Percentiles rank a stretch among this genome's conserved stretches.
These are phyloP conservation scores for Hemibagrus guttatus DNA, from an alignment of 2,797 vertebrate species.

Conservation along the genomic window DNA sequence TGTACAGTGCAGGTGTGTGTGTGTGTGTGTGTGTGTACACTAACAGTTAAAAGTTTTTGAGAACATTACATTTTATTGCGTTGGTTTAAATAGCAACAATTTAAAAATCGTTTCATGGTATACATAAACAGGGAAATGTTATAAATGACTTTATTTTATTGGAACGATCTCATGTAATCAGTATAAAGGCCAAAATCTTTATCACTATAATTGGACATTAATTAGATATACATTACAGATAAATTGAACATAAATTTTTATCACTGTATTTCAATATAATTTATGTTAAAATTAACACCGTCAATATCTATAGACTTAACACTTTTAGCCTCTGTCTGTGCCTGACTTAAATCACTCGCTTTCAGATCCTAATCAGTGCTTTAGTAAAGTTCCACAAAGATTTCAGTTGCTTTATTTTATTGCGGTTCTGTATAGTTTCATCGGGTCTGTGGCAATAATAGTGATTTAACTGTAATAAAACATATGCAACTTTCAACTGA, in stretches of 20 bases:
- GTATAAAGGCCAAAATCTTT: not conserved
- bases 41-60: not conserved
- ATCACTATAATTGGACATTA: not conserved
- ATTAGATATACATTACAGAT: too few relatives aligned
- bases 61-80: not conserved
- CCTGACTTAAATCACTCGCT: not conserved
- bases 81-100: not conserved
- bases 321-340: not conserved
- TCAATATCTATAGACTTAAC: not conserved
- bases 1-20: not conserved
- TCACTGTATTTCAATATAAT: not conserved
- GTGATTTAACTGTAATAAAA: not conserved
- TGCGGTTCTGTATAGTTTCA: not conserved
- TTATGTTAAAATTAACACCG: not conserved
- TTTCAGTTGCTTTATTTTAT: not conserved
- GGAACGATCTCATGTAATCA: not conserved
- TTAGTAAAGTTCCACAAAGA: not conserved
- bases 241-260: not conserved
- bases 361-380: too few relatives aligned
- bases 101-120: not conserved
- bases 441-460: not conserved
- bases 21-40: too few relatives aligned
- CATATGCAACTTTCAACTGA: not conserved
- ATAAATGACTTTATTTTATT: not conserved
- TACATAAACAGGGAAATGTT: not conserved